Percentiles rank a stretch among this genome's conserved stretches.
These are phyloP conservation scores for Magallana gigas DNA, from an alignment of 1,140 invertebrate species.

Conservation along the genomic window DNA sequence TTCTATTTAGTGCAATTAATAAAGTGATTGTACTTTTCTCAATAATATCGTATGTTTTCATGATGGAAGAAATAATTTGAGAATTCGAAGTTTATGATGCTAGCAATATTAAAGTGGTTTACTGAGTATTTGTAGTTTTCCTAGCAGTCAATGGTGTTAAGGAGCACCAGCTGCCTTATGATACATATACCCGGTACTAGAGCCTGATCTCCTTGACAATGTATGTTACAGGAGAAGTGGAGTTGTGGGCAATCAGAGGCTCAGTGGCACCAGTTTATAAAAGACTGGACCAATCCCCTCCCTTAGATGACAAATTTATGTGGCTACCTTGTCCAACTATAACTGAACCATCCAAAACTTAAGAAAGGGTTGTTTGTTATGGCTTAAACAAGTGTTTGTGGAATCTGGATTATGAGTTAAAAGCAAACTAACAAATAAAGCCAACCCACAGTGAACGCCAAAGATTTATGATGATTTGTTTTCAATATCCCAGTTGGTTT, in stretches of 20 bases:
- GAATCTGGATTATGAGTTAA: conserved; percentile 11
- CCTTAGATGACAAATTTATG: not conserved
- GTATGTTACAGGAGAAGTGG: not conserved
- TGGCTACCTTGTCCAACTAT: conserved; percentile 13
- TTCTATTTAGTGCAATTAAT: too few species aligned
- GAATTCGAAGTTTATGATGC: too few species aligned
- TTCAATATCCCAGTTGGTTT: conserved; percentile 36
- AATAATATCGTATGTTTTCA: too few species aligned
- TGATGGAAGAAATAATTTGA: too few species aligned
- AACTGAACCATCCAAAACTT: conserved; percentile 24
- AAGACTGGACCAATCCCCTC: conserved; percentile 14
- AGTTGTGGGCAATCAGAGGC: not conserved
- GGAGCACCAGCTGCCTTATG: too few species aligned
- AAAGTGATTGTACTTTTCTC: too few species aligned
- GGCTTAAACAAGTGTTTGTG: conserved; percentile 14
- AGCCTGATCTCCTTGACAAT: too few species aligned
- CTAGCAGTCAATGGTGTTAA: too few species aligned
- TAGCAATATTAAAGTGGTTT: too few species aligned
- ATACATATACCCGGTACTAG: too few species aligned
- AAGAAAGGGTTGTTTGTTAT: conserved; percentile 15
- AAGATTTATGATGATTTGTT: conserved; percentile 38
- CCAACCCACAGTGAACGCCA: not conserved
- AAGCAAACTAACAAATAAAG: conserved; percentile 31
- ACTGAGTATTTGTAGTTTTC: too few species aligned
- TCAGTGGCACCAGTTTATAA: conserved; percentile 28